Evolutionary conservation across 2,113 vertebrate species (phyloP).

Genomic region (Okapia johnstoni): DNA sequence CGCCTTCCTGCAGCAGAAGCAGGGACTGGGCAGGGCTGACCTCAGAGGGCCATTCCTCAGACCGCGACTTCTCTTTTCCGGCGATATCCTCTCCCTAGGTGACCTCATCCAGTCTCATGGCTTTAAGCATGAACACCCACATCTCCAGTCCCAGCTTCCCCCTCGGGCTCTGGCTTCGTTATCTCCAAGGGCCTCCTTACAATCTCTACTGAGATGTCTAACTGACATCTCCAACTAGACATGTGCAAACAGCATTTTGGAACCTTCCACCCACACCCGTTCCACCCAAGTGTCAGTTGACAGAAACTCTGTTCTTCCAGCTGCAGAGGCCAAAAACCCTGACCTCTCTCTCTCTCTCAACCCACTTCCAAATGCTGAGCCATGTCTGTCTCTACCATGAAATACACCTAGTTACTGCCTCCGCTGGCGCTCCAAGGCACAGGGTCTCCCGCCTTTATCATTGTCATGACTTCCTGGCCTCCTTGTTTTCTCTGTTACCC

Average conservation of each 20-base stretch:
- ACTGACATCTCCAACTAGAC: background rate
- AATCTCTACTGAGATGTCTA: background rate
- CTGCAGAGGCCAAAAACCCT: background rate
- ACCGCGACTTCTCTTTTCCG: background rate
- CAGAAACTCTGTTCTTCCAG: slow-evolving; percentile 7
- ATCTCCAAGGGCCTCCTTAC: background rate
- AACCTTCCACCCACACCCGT: background rate
- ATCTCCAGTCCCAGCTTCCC: background rate
- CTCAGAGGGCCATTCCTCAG: slow-evolving; percentile 2
- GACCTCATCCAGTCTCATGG: slow-evolving; percentile 21
- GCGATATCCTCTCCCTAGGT: slow-evolving; percentile 5
- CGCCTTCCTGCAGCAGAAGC: background rate
- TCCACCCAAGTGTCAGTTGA: background rate
- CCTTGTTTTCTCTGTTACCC: background rate
- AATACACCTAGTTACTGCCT: background rate
- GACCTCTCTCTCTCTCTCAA: background rate
- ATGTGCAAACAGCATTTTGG: background rate
- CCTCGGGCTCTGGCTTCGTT: background rate
- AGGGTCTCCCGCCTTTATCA: background rate
- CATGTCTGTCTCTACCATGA: background rate
- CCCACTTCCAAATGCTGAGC: background rate
- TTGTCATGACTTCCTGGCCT: background rate
- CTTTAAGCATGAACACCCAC: slow-evolving; percentile 8
- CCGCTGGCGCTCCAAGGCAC: background rate
- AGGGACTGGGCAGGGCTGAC: background rate